Evolutionary conservation across 2,113 vertebrate species (phyloP).

Genomic region (Redunca redunca): DNA sequence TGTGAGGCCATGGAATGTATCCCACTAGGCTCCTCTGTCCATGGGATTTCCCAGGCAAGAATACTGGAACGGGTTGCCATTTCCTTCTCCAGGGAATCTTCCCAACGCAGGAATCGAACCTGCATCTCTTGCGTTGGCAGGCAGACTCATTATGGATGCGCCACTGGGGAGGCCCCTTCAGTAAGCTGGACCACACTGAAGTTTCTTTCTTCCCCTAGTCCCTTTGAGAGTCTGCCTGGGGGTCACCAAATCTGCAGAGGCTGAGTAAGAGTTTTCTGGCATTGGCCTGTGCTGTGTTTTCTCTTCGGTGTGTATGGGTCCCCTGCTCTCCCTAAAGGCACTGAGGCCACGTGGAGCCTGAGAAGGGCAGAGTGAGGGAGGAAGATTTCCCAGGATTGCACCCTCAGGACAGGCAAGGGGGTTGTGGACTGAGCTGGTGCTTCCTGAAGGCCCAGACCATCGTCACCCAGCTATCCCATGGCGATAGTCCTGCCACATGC

Average conservation of each 20-base stretch:
- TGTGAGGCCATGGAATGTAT: background rate
- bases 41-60: background rate
- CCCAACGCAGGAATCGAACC: background rate
- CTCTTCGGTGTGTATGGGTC: no score
- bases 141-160: background rate
- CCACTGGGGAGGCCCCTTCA: background rate
- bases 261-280: background rate
- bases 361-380: background rate
- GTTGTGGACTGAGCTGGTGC: background rate
- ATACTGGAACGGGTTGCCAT: background rate
- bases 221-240: background rate
- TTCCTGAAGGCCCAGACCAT: background rate
- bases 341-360: background rate
- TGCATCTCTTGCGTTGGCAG: background rate
- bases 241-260: background rate
- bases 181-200: background rate
- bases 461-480: fast-evolving
- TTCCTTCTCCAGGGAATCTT: background rate
- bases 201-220: no score
- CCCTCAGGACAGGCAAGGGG: background rate
- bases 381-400: background rate
- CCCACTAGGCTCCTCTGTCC: background rate
- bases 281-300: background rate
- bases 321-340: background rate
- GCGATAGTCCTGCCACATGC: background rate